Base-by-base conservation (phyloP, 2,888 invertebrate species). In the Limnephilus lunatus region DNA sequence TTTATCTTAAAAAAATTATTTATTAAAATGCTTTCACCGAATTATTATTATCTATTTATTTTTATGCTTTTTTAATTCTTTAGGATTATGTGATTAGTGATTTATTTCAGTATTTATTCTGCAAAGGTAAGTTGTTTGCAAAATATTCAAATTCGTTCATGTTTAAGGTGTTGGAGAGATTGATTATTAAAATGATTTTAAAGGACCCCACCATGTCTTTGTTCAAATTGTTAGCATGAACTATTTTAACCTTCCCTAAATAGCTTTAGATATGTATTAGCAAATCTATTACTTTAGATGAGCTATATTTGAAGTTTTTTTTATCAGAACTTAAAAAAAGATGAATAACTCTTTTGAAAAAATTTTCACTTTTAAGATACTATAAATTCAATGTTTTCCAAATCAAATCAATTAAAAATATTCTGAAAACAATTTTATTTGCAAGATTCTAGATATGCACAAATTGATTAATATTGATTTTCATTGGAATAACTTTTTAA, bases 1-100 rank as follows among this genome's bases (percentile, higher is more conserved):
- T 48, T 12, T 53, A 53, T 68, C 7, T 0, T 25, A 25, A 2
- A n/a, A n/a, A n/a, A n/a, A n/a, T n/a, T n/a, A n/a, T n/a, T n/a
- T n/a, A n/a, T 25, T 68, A 68, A 25, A 68, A 68, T 1, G 68
- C 68, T 68, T 68, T 25, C 68, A 68, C n/a, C 9, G 68, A 68
- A 68, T 25, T 68, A 68, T 25, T 25, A 25, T 68, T 68, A 68
- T 68, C 68, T 68, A 68, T n/a, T 68, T 68, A 68, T 68, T 25
- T n/a, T 9, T 7, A n/a, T n/a, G 9, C 25, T 9, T 9, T 68
- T 53, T 68, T 68, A n/a, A 86, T 86, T 86, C 25, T 86, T 48
- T n/a, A 86, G 39, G 25, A 68, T 68, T 44, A 48, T 12, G 86
- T 44, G n/a, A 39, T 86, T 86, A 86, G 86, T 44, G 14, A 86